Percentiles rank a stretch among this genome's conserved stretches.
Evolutionary conservation across 1,140 invertebrate genomes (phyloP).

Genomic region (Hyles vespertilio): DNA sequence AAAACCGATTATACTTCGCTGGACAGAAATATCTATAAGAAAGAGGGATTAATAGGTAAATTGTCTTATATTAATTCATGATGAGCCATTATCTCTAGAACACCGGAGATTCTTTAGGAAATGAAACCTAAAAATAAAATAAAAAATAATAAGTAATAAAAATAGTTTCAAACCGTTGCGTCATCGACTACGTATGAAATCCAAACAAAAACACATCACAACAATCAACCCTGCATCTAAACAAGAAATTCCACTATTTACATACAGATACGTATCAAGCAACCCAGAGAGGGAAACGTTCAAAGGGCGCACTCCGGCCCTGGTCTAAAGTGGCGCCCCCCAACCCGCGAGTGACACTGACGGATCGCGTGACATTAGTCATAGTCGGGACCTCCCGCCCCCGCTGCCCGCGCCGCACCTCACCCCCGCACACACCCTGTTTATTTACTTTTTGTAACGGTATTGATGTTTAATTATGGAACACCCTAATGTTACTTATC

Average conservation of each 20-base stretch:
- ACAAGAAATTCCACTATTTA: conserved; percentile 51
- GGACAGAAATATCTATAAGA: too few relatives aligned
- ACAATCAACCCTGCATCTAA: conserved; percentile 6
- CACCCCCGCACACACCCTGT: conserved; percentile 54
- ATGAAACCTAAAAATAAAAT: too few relatives aligned
- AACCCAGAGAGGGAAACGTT: conserved; percentile 57
- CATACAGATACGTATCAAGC: conserved; percentile 68
- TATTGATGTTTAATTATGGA: conserved; percentile 76
- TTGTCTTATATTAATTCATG: too few relatives aligned
- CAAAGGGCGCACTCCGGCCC: conserved; percentile 65
- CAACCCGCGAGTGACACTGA: conserved; percentile 66
- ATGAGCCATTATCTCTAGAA: too few relatives aligned
- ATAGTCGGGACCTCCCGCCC: conserved; percentile 65
- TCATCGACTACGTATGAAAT: too few relatives aligned
- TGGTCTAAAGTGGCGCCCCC: conserved; percentile 58
- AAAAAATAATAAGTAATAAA: too few relatives aligned
- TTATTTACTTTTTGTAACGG: conserved; percentile 75
- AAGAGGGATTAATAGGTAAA: too few relatives aligned
- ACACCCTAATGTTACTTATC: conserved; percentile 54
- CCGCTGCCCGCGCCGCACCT: conserved; percentile 25
- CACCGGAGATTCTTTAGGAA: not conserved
- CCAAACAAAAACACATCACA: too few relatives aligned
- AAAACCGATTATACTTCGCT: too few relatives aligned
- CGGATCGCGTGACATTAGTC: conserved; percentile 67
- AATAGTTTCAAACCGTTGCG: too few relatives aligned